Evolutionary conservation across 2,113 vertebrate genomes (phyloP), one percentile per base, ranked within the genome.

Genomic region (Oreochromis tanganicae): DNA sequence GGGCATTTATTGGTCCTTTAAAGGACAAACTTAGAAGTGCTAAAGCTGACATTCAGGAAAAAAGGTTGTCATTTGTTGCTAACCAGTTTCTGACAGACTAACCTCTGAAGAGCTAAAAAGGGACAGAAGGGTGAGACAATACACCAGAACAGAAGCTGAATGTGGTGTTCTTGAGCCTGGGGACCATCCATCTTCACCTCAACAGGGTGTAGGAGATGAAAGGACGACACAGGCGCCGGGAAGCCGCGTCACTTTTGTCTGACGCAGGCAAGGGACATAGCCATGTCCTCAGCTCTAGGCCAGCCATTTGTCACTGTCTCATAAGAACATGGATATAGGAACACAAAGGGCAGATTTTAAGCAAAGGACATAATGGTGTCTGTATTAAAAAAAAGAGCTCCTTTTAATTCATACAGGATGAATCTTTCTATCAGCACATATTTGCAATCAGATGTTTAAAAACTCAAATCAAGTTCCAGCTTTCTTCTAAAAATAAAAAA

Each of bases 181-280:
- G 90, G 89, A 95, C 94, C 93, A 96, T 95, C 94, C 92, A 96
- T 96, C 95, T 95, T 95, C 93, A 93, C 94, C 94, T 93, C 94
- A 94, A 95, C 94, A 88, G 94, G 95, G 95, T 93, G 94, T 87
- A 94, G 68, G 85, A 95, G 92, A 95, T 95, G 95, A 96, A 96
- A 96, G 94, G 92, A 91, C 56, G 68, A 95, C 89, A 93, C 94
- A 92, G 95, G 93, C 95, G 95, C 96, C 96, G 95, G 95, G 91
- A 95, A 78, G 95, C 92, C 95, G 90, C 93, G 93, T 96, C 95
- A 95, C 95, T 95, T 96, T 97, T 96, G 94, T 96, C 90, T 90
- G 84, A 91, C 59, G 4, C 92, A 91, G 90, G 84, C 91, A 75
- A 96, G 95, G 92, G 93, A 95, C 92, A 92, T 21, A 89, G 87